A percentile compares a stretch with the other conserved stretches of the same genome.
phyloP scores from a whole-genome alignment of 2,797 vertebrate genomes.

The Pampus argenteus region DNA sequence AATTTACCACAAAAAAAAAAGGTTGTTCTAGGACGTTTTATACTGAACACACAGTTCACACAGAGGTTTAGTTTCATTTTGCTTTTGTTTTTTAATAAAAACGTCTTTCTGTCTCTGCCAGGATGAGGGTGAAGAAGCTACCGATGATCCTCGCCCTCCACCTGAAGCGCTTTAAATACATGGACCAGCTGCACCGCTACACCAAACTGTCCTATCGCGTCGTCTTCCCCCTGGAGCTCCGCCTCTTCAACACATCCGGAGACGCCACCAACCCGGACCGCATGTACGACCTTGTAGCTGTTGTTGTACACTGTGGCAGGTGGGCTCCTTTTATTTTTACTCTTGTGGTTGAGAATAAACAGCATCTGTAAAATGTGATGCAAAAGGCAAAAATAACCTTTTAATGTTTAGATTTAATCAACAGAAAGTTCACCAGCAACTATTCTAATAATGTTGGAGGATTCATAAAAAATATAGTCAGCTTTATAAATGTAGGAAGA shows the following conservation, averaged over 20 bases:
- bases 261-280: slow-evolving; percentile 95
- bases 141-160: slow-evolving; percentile 95
- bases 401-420: too few species aligned
- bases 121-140: slow-evolving; percentile 94
- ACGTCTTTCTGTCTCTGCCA: slow-evolving; percentile 40
- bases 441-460: too few species aligned
- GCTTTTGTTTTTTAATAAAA: neutral
- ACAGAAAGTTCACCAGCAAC: too few species aligned
- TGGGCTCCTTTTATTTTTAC: slow-evolving; percentile 42
- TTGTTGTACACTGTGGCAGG: slow-evolving; percentile 95
- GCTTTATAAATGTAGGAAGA: too few species aligned
- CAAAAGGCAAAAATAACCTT: too few species aligned
- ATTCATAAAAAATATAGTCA: too few species aligned
- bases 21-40: neutral
- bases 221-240: slow-evolving; percentile 94
- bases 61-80: too few species aligned
- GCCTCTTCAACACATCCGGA: slow-evolving; percentile 95
- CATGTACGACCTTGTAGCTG: slow-evolving; percentile 95
- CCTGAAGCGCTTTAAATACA: slow-evolving; percentile 95
- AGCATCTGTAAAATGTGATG: too few species aligned
- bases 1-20: too few species aligned
- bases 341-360: too few species aligned
- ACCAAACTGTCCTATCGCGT: slow-evolving; percentile 95
- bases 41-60: too few species aligned
- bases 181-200: slow-evolving; percentile 96